Base-by-base conservation (phyloP, 2,888 invertebrate genomes). In the Yponomeuta plumbellus region DNA sequence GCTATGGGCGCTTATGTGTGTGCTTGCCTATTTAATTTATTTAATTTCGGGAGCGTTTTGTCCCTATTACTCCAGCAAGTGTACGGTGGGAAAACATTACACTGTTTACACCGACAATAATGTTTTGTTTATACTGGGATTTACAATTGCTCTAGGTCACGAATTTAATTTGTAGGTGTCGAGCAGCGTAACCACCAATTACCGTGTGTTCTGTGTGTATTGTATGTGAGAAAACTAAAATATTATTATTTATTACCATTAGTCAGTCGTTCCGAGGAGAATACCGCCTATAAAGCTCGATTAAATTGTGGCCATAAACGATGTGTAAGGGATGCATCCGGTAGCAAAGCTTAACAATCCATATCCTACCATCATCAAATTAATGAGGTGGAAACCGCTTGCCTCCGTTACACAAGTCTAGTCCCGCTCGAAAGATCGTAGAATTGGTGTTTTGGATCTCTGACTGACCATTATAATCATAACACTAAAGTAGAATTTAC, bases 21-120 rank as follows among this genome's bases (percentile, higher is more conserved):
- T 88, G 87, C 85, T 88, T 88, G 86, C 85, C 88, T 87, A 86
- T 86, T 88, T 86, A 85, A 86, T 86, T 86, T 86, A 86, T 86
- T 88, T 86, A 85, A 86, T 86, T 86, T 85, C 75, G 75, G 75
- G 78, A 83, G 75, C 79, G 81, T 84, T 87, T 86, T 85, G 84
- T 85, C 81, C 81, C 78, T 82, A 84, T 86, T 85, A 85, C 76
- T 74, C 70, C 71, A 74, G 75, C 75, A 77, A 75, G 75, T 73
- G 71, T 75, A 78, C 77, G 79, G 81, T 84, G 80, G 81, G 80
- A 83, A 80, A 84, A 58, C 59, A 26, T 76, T 79, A 78, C 67
- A 68, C 40, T 80, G 81, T 80, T 79, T 82, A 82, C 75, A 74
- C 73, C 70, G 72, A 78, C 77, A 76, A 77, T 75, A 77, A 78